Base-by-base conservation (phyloP, 2,113 vertebrate species). In the Corythornis cristatus region DNA sequence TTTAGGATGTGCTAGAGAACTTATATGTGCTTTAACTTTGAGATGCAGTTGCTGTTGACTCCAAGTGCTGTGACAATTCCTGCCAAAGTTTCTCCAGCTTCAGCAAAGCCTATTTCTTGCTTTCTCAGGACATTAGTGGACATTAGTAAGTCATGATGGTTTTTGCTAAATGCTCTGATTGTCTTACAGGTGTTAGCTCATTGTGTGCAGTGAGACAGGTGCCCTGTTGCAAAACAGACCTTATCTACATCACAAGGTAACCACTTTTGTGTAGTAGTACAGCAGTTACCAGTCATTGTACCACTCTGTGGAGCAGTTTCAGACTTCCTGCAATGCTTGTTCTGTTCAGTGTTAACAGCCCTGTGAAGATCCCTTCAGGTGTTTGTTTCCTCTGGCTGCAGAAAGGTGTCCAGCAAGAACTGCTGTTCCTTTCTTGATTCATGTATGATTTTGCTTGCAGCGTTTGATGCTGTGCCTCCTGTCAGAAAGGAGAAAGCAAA, bases 81-180 rank as follows among this genome's bases (percentile, higher is more conserved):
- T 81, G 56, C 20, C n/a, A 3, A 48, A 48, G 46, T 45, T 81
- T 45, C n/a, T 74, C 12, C 45, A 75, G 19, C 19, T 45, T 48
- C 15, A n/a, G 42, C 21, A 46, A 46, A 37, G 33, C 18, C 1
- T 13, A 2, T 20, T 67, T 71, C 16, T 50, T 31, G 9, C 14
- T 57, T 15, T 45, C 15, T 53, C 35, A 42, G 61, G 23, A 35
- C 15, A 2, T 2, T 1, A 35, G 46, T 58, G 48, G 56, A 28
- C 3, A 2, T 23, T 7, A 28, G 14, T 28, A 21, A 62, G 46
- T 0, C 28, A 3, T 13, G 19, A 19, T 67, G 0, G 1, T 25
- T 15, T n/a, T 58, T 67, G 62, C 58, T 86, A 11, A 79, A 15
- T 9, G n/a, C 20, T 88, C 72, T 73, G 50, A 9, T 40, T 21